Base-by-base conservation (phyloP, 2,113 vertebrate species). In the Chionodraco myersi region DNA sequence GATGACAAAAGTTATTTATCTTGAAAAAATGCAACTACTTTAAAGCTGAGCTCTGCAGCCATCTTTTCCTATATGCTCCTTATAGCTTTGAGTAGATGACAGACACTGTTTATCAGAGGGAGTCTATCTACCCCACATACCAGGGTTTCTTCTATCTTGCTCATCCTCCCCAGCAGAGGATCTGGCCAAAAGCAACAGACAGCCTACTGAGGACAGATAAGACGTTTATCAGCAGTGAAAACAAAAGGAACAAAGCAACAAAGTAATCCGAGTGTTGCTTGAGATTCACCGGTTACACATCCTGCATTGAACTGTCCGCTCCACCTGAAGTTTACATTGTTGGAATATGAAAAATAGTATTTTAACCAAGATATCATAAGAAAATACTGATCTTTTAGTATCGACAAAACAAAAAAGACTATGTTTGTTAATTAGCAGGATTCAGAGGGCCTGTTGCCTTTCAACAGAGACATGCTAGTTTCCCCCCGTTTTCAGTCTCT, bases 141-240 rank as follows among this genome's bases (percentile, higher is more conserved):
- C 91, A 66, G 57, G 66, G 69, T 83, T 86, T 86, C 79, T 64
- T 80, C 78, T 86, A 83, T 92, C 89, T 89, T 45, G 23, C 71
- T 80, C 62, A 30, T 88, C 79, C 82, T 84, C 82, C 71, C 90
- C 52, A 48, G 72, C 82, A 86, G 76, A 90, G 41, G 78, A 80
- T 64, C 49, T 2, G 11, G 86, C 90, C 89, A 92, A 88, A 81
- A 78, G 71, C 81, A 90, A 90, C 88, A 90, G 73, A 61, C 77
- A 75, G 56, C 65, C 21, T 34, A 79, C 67, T 63, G 83, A 57
- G 48, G 56, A 67, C 58, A 86, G 92, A 91, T 91, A 93, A 86
- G 84, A 74, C 58, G 11, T 76, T 77, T 89, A 89, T 88, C 88
- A 87, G 79, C 81, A 72, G 75, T 23, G 56, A 79, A 86, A 90